Conservation (phyloP, 1,140 invertebrate species). For the Teleopsis dalmanni region DNA sequence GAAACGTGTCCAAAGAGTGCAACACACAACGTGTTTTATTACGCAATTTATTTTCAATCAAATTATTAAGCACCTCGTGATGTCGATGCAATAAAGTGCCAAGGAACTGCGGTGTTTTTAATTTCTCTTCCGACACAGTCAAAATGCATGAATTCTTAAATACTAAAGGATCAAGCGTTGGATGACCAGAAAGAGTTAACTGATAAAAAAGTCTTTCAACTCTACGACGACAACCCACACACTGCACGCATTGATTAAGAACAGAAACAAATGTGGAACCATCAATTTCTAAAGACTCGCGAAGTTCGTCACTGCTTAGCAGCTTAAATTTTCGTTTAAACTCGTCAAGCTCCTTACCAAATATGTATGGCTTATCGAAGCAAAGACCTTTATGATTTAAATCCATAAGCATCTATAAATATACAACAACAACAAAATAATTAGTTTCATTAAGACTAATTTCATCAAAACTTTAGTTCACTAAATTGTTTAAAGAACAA, state of each 20-base stretch:
- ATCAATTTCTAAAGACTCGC: conserved; percentile 72
- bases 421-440: background rate
- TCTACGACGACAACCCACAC: conserved; percentile 83
- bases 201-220: conserved; percentile 80
- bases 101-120: conserved; percentile 66
- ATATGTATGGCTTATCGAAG: conserved; percentile 64
- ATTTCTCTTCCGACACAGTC: conserved; percentile 68
- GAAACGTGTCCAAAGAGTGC: conserved; percentile 80
- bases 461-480: no score
- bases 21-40: conserved; percentile 79
- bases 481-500: no score
- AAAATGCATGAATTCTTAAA: conserved; percentile 62
- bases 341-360: conserved; percentile 74
- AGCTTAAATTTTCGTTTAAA: conserved; percentile 72
- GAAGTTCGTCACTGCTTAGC: conserved; percentile 69
- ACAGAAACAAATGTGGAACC: conserved; percentile 72
- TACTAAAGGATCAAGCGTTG: conserved; percentile 73
- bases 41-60: conserved; percentile 76
- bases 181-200: conserved; percentile 69
- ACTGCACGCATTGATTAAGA: conserved; percentile 80
- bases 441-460: no score
- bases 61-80: conserved; percentile 66
- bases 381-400: conserved; percentile 72
- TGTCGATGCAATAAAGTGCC: conserved; percentile 79
- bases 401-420: conserved; percentile 81